phyloP scores from a whole-genome alignment of 1,140 invertebrate genomes.

The Hyles vespertilio region DNA sequence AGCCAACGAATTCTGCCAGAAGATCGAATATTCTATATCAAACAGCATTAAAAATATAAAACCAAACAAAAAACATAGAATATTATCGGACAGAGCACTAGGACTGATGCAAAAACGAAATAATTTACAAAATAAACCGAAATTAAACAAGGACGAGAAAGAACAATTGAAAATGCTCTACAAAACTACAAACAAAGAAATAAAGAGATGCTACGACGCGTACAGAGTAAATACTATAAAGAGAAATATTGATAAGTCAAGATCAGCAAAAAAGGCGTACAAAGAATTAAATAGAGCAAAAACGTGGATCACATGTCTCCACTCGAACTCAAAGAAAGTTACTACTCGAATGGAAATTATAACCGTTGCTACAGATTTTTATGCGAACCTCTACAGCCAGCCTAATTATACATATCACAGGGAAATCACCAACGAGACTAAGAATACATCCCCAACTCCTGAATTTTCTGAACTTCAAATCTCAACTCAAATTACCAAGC shows the following conservation, averaged over 20 bases:
- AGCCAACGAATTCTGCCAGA: too few species aligned
- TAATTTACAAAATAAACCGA: too few species aligned
- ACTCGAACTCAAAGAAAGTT: conserved; percentile 12
- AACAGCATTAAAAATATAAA: too few species aligned
- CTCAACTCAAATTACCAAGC: too few species aligned
- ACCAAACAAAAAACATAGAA: conserved; percentile 18
- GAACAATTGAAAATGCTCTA: too few species aligned
- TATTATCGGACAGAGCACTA: conserved; percentile 24
- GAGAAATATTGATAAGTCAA: conserved; percentile 19
- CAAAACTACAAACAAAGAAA: conserved; percentile 34
- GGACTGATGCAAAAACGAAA: too few species aligned
- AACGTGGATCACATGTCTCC: conserved; percentile 26
- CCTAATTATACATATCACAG: too few species aligned
- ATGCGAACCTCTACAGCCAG: conserved; percentile 23
- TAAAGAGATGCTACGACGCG: conserved; percentile 24
- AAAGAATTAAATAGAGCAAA: conserved; percentile 28
- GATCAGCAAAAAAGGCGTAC: conserved; percentile 27
- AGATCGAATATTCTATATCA: too few species aligned
- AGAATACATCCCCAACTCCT: too few species aligned
- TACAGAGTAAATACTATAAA: conserved; percentile 22
- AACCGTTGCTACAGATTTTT: conserved; percentile 28
- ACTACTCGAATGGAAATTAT: conserved; percentile 25
- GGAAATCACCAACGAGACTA: too few species aligned
- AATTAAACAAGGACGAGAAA: too few species aligned
- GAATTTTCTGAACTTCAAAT: too few species aligned